Percentiles rank a stretch among this genome's conserved stretches.
Conservation (phyloP, 2,888 invertebrate genomes). For the Ptilodon capucinus region DNA sequence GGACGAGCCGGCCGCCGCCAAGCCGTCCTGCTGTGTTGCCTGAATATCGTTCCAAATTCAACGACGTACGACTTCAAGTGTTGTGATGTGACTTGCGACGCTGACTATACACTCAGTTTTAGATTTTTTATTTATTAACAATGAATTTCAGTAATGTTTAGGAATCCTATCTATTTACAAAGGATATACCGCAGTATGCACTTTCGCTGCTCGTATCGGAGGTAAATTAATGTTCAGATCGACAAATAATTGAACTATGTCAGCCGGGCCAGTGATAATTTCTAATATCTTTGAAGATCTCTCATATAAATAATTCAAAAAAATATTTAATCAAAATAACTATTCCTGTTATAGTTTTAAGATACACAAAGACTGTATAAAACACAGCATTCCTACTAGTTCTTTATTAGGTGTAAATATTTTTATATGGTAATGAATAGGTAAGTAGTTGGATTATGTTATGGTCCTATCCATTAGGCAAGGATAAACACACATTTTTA, state of each 20-base stretch:
- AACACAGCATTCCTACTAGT: slow-evolving; percentile 15
- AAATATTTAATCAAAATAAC: no score
- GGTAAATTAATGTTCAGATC: no score
- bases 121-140: no score
- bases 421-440: background rate
- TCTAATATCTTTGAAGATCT: slow-evolving; percentile 10
- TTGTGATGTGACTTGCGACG: background rate
- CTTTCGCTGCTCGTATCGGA: background rate
- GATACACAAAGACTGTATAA: slow-evolving; percentile 9
- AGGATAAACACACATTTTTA: no score
- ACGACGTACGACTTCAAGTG: background rate
- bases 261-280: background rate
- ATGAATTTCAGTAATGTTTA: no score
- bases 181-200: no score
- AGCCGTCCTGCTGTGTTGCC: slow-evolving; percentile 1
- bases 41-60: slow-evolving; percentile 7
- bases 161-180: no score
- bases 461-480: slow-evolving; percentile 5
- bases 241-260: no score
- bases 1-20: background rate
- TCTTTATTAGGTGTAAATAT: background rate
- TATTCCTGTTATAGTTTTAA: background rate
- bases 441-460: background rate
- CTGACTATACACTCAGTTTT: no score
- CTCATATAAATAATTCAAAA: no score